A percentile compares a stretch with the other conserved stretches of the same genome.
These are phyloP conservation scores for Phaonia tiefii DNA, from an alignment of 2,888 invertebrate species.

Conservation along the genomic window DNA sequence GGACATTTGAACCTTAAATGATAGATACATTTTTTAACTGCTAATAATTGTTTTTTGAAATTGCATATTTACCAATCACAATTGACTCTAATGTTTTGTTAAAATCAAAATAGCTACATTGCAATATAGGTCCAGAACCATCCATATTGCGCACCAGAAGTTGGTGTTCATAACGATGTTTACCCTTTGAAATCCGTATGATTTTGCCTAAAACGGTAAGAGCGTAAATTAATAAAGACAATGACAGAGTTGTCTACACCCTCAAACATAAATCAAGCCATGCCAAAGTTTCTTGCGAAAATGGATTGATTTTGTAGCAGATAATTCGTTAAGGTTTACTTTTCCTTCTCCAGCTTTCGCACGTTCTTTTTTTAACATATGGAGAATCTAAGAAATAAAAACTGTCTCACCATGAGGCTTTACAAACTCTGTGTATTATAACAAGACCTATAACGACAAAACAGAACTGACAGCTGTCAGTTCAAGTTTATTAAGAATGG, in stretches of 20 bases:
- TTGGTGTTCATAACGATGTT: conserved; percentile 72
- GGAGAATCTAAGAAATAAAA: too few relatives aligned
- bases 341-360: too few relatives aligned
- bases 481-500: too few relatives aligned
- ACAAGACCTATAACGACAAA: too few relatives aligned
- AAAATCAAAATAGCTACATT: conserved; percentile 77
- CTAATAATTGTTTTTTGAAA: not conserved
- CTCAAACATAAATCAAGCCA: not conserved
- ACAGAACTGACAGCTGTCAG: too few relatives aligned
- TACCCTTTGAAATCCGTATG: conserved; percentile 74
- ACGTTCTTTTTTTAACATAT: too few relatives aligned
- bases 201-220: conserved; percentile 71
- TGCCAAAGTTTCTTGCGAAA: not conserved
- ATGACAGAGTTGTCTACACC: not conserved
- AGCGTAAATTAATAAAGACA: not conserved
- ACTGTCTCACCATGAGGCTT: too few relatives aligned
- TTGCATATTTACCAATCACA: not conserved
- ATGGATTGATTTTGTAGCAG: not conserved
- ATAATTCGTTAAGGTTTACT: too few relatives aligned
- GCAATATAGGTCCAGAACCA: conserved; percentile 75
- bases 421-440: too few relatives aligned
- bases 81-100: conserved; percentile 55
- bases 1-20: conserved; percentile 72
- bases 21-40: too few relatives aligned
- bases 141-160: conserved; percentile 73